Conservation (phyloP, 2,888 invertebrate species). For the Stenodema calcarata region DNA sequence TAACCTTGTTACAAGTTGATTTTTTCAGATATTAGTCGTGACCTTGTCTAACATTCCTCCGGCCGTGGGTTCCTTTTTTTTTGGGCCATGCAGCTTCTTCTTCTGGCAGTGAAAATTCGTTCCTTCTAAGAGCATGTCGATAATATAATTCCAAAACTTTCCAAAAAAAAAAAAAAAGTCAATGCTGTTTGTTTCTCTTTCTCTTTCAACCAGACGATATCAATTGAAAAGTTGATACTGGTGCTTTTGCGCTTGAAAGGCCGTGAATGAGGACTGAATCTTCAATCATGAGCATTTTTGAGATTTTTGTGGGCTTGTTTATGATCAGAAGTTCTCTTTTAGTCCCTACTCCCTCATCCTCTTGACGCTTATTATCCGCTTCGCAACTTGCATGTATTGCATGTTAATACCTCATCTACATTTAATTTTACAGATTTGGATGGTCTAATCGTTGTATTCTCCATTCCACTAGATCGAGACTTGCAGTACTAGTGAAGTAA, state of each 20-base stretch:
- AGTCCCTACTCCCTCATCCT: neutral
- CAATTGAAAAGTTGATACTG: neutral
- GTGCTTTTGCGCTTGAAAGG: constrained; percentile 33
- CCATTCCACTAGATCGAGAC: neutral
- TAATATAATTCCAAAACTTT: neutral
- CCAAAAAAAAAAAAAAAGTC: neutral
- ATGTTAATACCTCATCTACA: neutral
- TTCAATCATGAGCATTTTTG: constrained; percentile 44
- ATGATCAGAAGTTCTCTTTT: constrained; percentile 45
- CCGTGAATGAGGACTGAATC: constrained; percentile 16
- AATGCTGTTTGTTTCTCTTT: neutral
- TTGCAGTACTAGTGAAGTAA: neutral
- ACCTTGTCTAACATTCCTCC: neutral
- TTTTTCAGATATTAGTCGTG: neutral
- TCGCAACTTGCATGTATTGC: neutral
- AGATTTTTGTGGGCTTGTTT: constrained; percentile 43
- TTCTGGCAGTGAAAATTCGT: neutral
- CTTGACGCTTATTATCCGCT: neutral
- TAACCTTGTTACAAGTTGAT: too few relatives aligned
- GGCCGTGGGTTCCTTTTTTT: neutral
- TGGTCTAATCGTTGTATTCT: neutral
- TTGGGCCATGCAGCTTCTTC: neutral
- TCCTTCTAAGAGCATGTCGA: constrained; percentile 6
- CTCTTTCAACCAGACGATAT: neutral
- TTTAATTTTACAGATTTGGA: neutral